Evolutionary conservation across 1,140 invertebrate genomes (phyloP).

Genomic region (Amphibalanus amphitrite): DNA sequence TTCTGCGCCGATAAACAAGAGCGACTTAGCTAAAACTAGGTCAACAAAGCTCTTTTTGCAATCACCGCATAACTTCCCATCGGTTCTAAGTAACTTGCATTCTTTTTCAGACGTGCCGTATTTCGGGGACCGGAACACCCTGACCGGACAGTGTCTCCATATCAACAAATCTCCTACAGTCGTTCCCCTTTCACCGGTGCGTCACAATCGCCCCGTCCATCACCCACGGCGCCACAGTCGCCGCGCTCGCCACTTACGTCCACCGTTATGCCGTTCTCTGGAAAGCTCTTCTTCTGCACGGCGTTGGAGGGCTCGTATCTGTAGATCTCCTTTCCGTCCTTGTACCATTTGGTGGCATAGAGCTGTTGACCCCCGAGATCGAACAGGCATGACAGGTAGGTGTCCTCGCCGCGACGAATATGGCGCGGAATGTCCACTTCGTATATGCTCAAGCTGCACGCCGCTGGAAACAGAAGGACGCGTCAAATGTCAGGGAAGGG

Average conservation of each 20-base stretch:
- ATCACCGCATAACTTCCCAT: no score
- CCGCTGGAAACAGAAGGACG: neutral
- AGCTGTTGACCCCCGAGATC: constrained; percentile 46
- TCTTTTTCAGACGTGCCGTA: no score
- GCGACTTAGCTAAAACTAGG: no score
- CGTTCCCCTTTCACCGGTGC: neutral
- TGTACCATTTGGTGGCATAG: constrained; percentile 64
- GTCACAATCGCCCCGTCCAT: neutral
- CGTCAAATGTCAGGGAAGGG: no score
- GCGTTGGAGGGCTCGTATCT: neutral
- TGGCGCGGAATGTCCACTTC: constrained; percentile 10
- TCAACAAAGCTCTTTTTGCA: no score
- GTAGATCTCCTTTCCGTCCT: constrained; percentile 51
- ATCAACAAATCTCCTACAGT: neutral
- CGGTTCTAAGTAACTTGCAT: no score
- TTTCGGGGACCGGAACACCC: no score
- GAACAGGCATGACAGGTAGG: constrained; percentile 36
- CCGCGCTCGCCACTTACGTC: neutral
- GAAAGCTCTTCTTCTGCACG: neutral
- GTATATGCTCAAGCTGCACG: neutral
- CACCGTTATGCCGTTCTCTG: neutral
- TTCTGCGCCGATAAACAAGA: no score
- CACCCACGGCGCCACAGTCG: neutral
- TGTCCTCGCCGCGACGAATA: constrained; percentile 8
- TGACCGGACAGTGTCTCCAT: no score